phyloP scores from a whole-genome alignment of 1,140 invertebrate genomes.

The Sarcophaga peregrina region DNA sequence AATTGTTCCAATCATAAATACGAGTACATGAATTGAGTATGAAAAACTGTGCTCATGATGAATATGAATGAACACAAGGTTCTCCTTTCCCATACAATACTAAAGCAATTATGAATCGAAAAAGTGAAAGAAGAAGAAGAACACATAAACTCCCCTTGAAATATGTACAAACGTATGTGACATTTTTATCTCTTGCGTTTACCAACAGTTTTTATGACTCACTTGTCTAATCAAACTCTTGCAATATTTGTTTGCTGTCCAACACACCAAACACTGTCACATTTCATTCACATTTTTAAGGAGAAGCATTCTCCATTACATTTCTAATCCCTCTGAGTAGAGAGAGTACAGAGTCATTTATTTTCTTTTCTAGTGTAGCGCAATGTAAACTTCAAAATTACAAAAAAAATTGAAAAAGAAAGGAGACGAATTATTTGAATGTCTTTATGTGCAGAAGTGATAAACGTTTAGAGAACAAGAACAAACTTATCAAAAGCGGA shows the following conservation, averaged over 20 bases:
- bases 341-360: neutral
- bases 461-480: slow-evolving; percentile 15
- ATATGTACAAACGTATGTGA: neutral
- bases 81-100: too few species aligned
- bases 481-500: slow-evolving; percentile 52
- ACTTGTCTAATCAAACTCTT: slow-evolving; percentile 38
- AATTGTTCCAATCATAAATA: slow-evolving; percentile 40
- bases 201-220: slow-evolving; percentile 33
- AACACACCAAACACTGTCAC: slow-evolving; percentile 1
- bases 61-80: neutral
- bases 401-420: neutral
- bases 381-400: slow-evolving; percentile 12
- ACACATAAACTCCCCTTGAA: too few species aligned
- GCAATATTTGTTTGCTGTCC: slow-evolving; percentile 16
- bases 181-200: slow-evolving; percentile 24
- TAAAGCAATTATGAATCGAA: too few species aligned
- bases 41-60: neutral
- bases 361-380: neutral
- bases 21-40: neutral
- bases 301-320: neutral
- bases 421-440: neutral
- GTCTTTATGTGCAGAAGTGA: neutral
- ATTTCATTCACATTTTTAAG: slow-evolving; percentile 4
- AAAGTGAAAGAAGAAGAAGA: too few species aligned
- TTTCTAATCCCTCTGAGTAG: neutral